Evolutionary conservation across 1,140 invertebrate genomes (phyloP).

Genomic region (Aphaenogaster floridana): DNA sequence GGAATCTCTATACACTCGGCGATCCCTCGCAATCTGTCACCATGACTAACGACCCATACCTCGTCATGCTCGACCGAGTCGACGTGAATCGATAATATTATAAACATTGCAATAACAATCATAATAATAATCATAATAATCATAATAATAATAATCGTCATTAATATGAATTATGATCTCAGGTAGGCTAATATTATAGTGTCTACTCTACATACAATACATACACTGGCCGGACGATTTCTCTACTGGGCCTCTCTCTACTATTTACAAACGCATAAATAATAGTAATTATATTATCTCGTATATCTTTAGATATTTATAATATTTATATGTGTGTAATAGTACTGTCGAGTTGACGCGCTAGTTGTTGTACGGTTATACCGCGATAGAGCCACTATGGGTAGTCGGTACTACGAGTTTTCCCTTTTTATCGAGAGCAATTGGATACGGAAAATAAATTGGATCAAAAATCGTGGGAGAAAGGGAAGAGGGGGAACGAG

Average conservation of each 20-base stretch:
- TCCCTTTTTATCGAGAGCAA: constrained; percentile 46
- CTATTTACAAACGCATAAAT: constrained; percentile 88
- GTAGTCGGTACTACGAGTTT: constrained; percentile 64
- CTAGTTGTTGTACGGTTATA: constrained; percentile 70
- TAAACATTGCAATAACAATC: constrained; percentile 86
- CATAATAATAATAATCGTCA: constrained; percentile 78
- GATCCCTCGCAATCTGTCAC: constrained; percentile 76
- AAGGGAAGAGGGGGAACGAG: not conserved
- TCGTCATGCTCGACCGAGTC: constrained; percentile 74
- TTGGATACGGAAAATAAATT: constrained; percentile 6
- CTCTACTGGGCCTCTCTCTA: constrained; percentile 82
- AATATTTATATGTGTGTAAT: constrained; percentile 77
- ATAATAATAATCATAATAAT: constrained; percentile 82
- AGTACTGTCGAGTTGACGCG: constrained; percentile 72
- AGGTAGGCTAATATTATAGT: constrained; percentile 84
- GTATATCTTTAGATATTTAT: constrained; percentile 84
- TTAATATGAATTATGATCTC: constrained; percentile 83
- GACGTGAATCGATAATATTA: constrained; percentile 81
- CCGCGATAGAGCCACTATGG: constrained; percentile 61
- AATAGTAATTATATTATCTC: constrained; percentile 84
- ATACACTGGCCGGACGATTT: constrained; percentile 84
- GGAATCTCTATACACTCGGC: constrained; percentile 21
- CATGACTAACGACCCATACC: constrained; percentile 71
- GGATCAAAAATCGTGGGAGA: not conserved
- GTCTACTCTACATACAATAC: constrained; percentile 87